Conservation (phyloP, 1,140 invertebrate genomes). For the Micrasema longulum region DNA sequence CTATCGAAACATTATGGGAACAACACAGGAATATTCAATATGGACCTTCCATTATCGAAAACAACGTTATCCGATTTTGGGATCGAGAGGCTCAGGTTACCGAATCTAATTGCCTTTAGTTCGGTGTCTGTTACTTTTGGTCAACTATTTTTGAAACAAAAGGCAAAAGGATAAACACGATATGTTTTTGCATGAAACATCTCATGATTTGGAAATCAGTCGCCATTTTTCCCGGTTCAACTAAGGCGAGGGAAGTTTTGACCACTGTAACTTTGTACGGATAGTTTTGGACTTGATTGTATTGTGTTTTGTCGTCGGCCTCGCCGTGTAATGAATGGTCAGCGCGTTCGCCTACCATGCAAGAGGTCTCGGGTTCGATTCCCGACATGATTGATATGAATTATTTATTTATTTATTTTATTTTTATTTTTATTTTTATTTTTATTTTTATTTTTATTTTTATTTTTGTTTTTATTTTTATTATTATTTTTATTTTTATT, state of each 20-base stretch:
- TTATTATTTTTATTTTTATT: too few relatives aligned
- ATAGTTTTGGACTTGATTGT: background rate
- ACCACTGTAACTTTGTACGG: background rate
- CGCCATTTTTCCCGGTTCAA: background rate
- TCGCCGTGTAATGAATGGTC: too few relatives aligned
- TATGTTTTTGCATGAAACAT: background rate
- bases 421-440: too few relatives aligned
- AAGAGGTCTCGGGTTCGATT: too few relatives aligned
- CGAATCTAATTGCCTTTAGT: constrained; percentile 20
- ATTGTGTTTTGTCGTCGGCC: background rate
- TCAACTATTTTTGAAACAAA: constrained; percentile 33
- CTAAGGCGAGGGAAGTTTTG: background rate
- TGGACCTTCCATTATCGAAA: constrained; percentile 31
- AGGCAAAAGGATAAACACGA: constrained; percentile 19
- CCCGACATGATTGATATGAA: too few relatives aligned
- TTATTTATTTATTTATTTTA: too few relatives aligned
- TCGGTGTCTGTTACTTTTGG: constrained; percentile 21
- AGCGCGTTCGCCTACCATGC: too few relatives aligned
- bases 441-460: too few relatives aligned
- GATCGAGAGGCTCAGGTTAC: background rate
- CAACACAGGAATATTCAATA: constrained; percentile 30
- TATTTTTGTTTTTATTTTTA: too few relatives aligned
- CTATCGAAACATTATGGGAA: constrained; percentile 27
- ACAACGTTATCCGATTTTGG: constrained; percentile 32
- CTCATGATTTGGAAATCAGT: background rate